Evolutionary conservation across 2,797 vertebrate genomes (phyloP), one percentile per base, ranked within the genome.

Genomic region (Xenopus petersii): DNA sequence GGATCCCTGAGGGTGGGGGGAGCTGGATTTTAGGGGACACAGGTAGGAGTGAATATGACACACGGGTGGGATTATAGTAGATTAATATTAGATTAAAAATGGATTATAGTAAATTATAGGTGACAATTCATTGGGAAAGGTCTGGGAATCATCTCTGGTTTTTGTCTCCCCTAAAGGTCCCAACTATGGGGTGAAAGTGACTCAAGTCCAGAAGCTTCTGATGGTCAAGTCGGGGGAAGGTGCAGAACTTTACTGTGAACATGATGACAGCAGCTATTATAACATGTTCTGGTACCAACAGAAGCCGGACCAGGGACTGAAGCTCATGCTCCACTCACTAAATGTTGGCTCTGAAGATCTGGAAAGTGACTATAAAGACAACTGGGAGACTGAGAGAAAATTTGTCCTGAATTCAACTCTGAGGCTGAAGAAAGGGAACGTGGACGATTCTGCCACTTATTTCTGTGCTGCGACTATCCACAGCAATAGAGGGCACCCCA

Each of bases 401-500:
- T 11, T 21, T 30, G 51, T 42, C 4, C 0, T 24, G 13, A 67
- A 26, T 1, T 75, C 73, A 48, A 42, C n/a, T 1, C 66, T 75
- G 21, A 24, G 10, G 10, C 7, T 55, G 10, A 55, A 15, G 0
- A 10, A 47, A 6, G 48, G 24, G 13, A 33, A 36, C 24, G 15
- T 1, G 7, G 30, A 55, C 1, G 59, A 75, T 13, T 11, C 30
- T 4, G 73, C 73, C 16, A 46, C 66, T n/a, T 75, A 75, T 74
- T 74, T 26, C 64, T 74, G 71, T 74, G 71, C 71, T 12, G 13
- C 54, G 3, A 74, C 64, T 58, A 47, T 24, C 30, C 71, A 74
- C 58, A 24, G 58, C 7, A n/a, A 59, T 17, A 24, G 3, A 24
- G 7, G 10, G 9, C 58, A 24, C n/a, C 8, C 0, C 17, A 6